Percentiles rank a stretch among this genome's conserved stretches.
Conservation (phyloP, 2,113 vertebrate genomes). For the Aegotheles bennettii region DNA sequence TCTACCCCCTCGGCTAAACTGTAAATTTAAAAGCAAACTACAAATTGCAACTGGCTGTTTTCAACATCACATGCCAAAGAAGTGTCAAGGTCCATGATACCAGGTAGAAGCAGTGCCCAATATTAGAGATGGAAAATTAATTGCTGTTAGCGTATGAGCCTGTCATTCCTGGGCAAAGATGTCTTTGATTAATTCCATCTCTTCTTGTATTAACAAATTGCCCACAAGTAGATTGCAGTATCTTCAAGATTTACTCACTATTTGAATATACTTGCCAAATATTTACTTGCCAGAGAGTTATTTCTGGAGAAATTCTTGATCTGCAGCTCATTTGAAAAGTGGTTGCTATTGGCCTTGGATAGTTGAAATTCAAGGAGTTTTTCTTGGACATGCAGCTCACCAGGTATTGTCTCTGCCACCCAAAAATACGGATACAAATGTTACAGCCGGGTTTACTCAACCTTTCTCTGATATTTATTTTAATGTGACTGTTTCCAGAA, state of each 20-base stretch:
- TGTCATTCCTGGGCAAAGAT: conserved; percentile 10
- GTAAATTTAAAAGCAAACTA: conserved; percentile 4
- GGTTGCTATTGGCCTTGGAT: not conserved
- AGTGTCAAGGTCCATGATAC: not conserved
- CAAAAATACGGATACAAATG: not conserved
- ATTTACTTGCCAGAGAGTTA: conserved; percentile 20
- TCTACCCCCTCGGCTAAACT: not conserved
- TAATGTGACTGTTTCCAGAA: not conserved
- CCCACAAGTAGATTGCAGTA: not conserved
- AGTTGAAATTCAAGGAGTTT: not conserved
- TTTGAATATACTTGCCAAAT: conserved; percentile 23
- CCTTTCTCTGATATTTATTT: not conserved
- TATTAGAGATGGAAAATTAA: conserved; percentile 32
- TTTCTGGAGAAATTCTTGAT: conserved; percentile 10
- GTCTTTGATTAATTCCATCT: not conserved
- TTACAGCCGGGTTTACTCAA: not conserved
- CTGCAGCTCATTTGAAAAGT: not conserved
- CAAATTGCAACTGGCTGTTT: not conserved
- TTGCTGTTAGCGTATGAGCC: not conserved
- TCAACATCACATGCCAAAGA: not conserved
- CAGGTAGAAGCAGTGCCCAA: not conserved
- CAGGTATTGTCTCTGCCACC: not conserved
- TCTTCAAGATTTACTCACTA: not conserved
- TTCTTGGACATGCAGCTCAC: not conserved
- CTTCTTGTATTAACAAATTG: conserved; percentile 21